Percentiles rank a stretch among this genome's conserved stretches.
These are phyloP conservation scores for Xiphophorus hellerii DNA, from an alignment of 2,113 vertebrate species.

Conservation along the genomic window DNA sequence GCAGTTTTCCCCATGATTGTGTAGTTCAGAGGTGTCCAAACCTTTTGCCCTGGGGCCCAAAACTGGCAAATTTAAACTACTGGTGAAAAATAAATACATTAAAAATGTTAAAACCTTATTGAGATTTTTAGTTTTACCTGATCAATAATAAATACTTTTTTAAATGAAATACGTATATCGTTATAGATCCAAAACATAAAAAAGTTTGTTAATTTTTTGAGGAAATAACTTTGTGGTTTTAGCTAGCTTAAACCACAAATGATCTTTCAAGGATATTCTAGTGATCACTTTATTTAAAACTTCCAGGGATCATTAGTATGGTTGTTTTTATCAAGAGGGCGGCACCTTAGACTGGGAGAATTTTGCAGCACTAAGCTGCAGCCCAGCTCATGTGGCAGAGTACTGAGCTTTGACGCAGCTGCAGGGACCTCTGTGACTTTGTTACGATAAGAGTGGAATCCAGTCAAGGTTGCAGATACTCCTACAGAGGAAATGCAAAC, in stretches of 20 bases:
- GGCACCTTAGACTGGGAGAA: not conserved
- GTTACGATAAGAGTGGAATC: slow-evolving; percentile 65
- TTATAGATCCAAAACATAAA: no score
- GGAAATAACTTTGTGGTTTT: not conserved
- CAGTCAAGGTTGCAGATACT: slow-evolving; percentile 70
- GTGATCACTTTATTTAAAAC: not conserved
- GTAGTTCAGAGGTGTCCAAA: no score
- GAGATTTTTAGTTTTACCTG: no score
- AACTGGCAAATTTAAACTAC: no score
- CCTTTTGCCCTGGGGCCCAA: no score
- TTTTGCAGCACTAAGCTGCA: slow-evolving; percentile 33
- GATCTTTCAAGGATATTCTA: not conserved
- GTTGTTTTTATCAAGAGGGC: no score
- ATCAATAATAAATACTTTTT: no score
- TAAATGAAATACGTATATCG: no score
- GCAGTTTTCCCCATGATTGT: not conserved
- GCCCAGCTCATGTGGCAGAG: slow-evolving; percentile 37
- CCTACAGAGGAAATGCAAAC: slow-evolving; percentile 65
- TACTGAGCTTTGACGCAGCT: slow-evolving; percentile 22
- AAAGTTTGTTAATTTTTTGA: not conserved
- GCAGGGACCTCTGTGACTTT: slow-evolving; percentile 54
- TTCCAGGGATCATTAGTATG: no score
- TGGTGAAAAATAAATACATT: no score
- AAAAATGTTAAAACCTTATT: no score
- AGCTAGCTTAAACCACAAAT: not conserved